Evolutionary conservation across 2,113 vertebrate genomes (phyloP), one percentile per base, ranked within the genome.

Genomic region (Dipodomys stephensi): DNA sequence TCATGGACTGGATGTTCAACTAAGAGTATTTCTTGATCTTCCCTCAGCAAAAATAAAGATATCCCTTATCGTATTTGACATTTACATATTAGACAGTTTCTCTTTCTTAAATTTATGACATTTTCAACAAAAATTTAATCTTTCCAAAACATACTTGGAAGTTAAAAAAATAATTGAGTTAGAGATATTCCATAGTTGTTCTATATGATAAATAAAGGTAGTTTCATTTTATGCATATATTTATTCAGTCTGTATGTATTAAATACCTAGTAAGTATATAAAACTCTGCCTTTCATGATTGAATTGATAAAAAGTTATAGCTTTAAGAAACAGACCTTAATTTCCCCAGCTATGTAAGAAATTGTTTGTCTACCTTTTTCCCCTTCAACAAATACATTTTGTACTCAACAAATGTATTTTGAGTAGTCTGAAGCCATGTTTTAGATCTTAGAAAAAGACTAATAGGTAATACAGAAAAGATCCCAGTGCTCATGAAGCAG

Each of bases 51-150:
- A 30, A 83, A 64, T 68, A 82, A 46, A 80, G 22, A 87, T 71
- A 76, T 16, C 32, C 85, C 32, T 77, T 64, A 93, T 88, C 13
- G 73, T 81, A 93, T 72, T 85, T 96, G 74, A 92, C 30, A 94
- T 25, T 77, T 93, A 88, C 22, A 57, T 86, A 88, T 39, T 92
- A 23, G 85, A 85, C 8, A 74, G 9, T 87, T 89, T 91, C 13
- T 79, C 30, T 90, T 60, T 18, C 32, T 25, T 6, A n/a, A 94
- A 88, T 82, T 64, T 90, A 86, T 91, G n/a, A 90, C 13, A 91
- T 93, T 94, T 93, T 81, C 11, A 91, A 95, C 94, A 85, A 72
- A 93, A 94, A 85, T 6, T 65, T 64, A 68, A 87, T 88, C 74
- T 87, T 20, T 39, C 60, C 90, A 92, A 85, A 88, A 49, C 6